Base-by-base conservation (phyloP, 2,888 invertebrate species). In the Smittia aterrima region DNA sequence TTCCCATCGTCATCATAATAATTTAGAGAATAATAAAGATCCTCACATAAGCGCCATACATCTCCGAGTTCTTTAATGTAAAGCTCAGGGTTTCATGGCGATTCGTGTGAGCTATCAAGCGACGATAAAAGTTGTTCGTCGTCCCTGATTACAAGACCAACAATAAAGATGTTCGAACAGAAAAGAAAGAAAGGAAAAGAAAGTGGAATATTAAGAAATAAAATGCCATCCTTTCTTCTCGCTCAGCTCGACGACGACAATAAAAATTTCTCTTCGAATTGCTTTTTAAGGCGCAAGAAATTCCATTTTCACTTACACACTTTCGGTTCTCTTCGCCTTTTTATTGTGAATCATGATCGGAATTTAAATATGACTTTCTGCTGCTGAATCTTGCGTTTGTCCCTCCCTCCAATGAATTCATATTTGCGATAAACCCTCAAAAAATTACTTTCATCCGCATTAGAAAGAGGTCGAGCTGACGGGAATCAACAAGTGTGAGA, bases 181-280 rank as follows among this genome's bases (percentile, higher is more conserved):
- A n/a, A 32, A 47, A 4, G 38, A 38, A 16, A n/a, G 47, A 47
- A 47, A 54, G 54, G 25, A 47, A 27, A 58, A 62, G 40, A 72
- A 66, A 58, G 41, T 38, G 62, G 40, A 72, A 72, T 62, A 72
- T 72, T 72, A 62, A 72, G 58, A 72, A 72, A 62, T 72, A 72
- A 72, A 72, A 72, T 72, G 72, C 62, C 62, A 72, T 72, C 72
- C 58, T 71, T 58, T 71, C 54, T 32, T 20, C 40, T 47, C 47
- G 11, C 47, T 16, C 38, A 47, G n/a, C 47, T n/a, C 47, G n/a
- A n/a, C 47, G 16, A 11, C 47, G 38, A 72, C 62, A 72, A 72
- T 72, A 70, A 70, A 67, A 70, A 70, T 70, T 70, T 70, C 70
- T 27, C 32, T 54, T 27, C 70, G 47, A 70, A 70, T 54, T 70